Evolutionary conservation across 2,113 vertebrate species (phyloP).

Genomic region (Pimephales promelas): DNA sequence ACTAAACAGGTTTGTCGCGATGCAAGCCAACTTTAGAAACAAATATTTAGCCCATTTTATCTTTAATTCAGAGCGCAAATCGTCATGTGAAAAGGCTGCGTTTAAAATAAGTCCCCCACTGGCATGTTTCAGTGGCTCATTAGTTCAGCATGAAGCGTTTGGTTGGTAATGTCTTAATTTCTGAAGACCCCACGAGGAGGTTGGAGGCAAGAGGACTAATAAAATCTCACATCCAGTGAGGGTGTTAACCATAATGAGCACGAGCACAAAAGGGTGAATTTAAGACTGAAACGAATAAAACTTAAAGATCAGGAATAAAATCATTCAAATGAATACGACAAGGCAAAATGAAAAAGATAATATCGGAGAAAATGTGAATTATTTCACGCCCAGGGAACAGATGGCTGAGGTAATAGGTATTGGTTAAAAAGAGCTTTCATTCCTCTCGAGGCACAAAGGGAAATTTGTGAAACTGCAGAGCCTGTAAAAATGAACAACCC

Average conservation of each 20-base stretch:
- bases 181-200: slow-evolving; percentile 9
- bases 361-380: slow-evolving; percentile 17
- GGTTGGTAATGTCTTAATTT: slow-evolving; percentile 22
- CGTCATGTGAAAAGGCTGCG: neutral
- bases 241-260: neutral
- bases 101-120: neutral
- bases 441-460: slow-evolving; percentile 19
- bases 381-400: slow-evolving; percentile 23
- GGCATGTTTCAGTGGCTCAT: slow-evolving; percentile 21
- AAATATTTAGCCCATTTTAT: slow-evolving; percentile 17
- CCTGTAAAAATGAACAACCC: neutral
- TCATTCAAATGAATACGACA: slow-evolving; percentile 15
- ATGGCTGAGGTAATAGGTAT: slow-evolving; percentile 19
- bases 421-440: slow-evolving; percentile 19
- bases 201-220: slow-evolving; percentile 28
- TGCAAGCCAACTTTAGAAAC: neutral
- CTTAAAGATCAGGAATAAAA: slow-evolving; percentile 14
- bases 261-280: slow-evolving; percentile 5
- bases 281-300: slow-evolving; percentile 26
- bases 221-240: slow-evolving; percentile 18
- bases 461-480: slow-evolving; percentile 13
- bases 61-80: neutral
- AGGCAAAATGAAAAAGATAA: slow-evolving; percentile 27
- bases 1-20: neutral
- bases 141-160: slow-evolving; percentile 21